phyloP scores from a whole-genome alignment of 2,113 vertebrate genomes.

The Callionymus lyra region DNA sequence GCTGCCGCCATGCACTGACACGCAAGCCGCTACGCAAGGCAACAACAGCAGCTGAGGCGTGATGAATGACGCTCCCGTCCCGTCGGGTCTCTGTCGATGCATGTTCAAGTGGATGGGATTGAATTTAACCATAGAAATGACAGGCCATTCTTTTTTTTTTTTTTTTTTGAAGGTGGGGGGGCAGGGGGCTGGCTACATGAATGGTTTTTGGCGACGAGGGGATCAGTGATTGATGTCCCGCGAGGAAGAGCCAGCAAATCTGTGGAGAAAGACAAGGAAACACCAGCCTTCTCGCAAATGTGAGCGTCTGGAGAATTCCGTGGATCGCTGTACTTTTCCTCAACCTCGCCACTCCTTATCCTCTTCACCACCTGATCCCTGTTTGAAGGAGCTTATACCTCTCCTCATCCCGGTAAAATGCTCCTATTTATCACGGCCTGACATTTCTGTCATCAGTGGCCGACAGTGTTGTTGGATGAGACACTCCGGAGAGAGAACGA shows the following conservation, averaged over 20 bases:
- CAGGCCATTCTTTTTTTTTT: slow-evolving; percentile 69
- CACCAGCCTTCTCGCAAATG: slow-evolving; percentile 46
- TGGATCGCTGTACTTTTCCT: slow-evolving; percentile 36
- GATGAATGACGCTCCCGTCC: slow-evolving; percentile 65
- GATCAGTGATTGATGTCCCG: slow-evolving; percentile 63
- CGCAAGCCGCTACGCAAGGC: slow-evolving; percentile 46
- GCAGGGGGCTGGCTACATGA: slow-evolving; percentile 58
- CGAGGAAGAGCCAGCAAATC: slow-evolving; percentile 40
- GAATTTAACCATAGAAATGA: slow-evolving; percentile 76
- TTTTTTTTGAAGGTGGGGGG: too few relatives aligned
- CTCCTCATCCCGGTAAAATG: slow-evolving; percentile 40
- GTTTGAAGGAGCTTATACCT: slow-evolving; percentile 46
- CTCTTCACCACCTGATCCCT: slow-evolving; percentile 56
- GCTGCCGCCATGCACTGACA: slow-evolving; percentile 50
- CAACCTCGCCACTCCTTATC: slow-evolving; percentile 46
- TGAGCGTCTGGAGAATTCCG: slow-evolving; percentile 40
- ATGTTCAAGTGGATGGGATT: slow-evolving; percentile 72
- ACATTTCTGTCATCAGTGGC: slow-evolving; percentile 49
- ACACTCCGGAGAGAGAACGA: slow-evolving; percentile 29
- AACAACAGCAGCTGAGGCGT: slow-evolving; percentile 56
- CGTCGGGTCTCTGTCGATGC: slow-evolving; percentile 67
- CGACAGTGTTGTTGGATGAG: slow-evolving; percentile 36
- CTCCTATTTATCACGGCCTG: slow-evolving; percentile 50
- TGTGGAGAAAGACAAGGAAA: slow-evolving; percentile 37
- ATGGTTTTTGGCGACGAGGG: slow-evolving; percentile 55